Evolutionary conservation across 2,797 vertebrate genomes (phyloP), one percentile per base, ranked within the genome.

Genomic region (Platyrinchus mystaceus): DNA sequence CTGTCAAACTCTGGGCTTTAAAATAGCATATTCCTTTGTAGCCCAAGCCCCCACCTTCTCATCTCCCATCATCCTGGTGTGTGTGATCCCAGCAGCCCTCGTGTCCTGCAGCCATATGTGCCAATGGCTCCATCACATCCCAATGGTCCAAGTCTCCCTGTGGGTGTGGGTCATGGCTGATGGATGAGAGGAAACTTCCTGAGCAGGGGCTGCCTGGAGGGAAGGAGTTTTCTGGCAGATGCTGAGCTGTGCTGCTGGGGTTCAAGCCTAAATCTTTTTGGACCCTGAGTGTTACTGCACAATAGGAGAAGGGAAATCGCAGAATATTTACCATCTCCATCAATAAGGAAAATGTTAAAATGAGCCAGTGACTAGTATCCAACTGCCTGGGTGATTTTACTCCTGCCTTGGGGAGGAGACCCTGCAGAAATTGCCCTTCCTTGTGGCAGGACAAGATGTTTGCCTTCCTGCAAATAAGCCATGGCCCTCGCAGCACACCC

Each of bases 181-280:
- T 4, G 11, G 49, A 50, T 27, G 19, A 37, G 27, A 18, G 41
- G 44, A 74, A 69, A 17, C 22, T 74, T 49, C 68, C 83, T 1
- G 2, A 76, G 20, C 49, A 73, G 16, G 23, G 21, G 4, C 50
- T 52, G 34, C 60, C 47, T 24, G 32, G 4, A 56, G 26, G 43
- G 63, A 70, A 58, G 32, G 47, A 69, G 34, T 50, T 73, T 87
- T 47, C 67, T 47, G 50, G 36, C 39, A 34, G 14, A 36, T 14
- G 44, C 46, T 0, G 0, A 68, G 28, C 8, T 0, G 0, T 5
- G 15, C 27, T 7, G 3, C 18, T 0, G 3, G 18, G 4, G 9
- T 90, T 87, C 4, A 4, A 85, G n/a, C 22, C 58, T 47, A 32
- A 69, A 55, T 41, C 19, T 3, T 84, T 73, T 44, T 17, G 62